These are phyloP conservation scores for Lasioglossum lativentre DNA, from an alignment of 2,888 invertebrate genomes.

Conservation along the genomic window DNA sequence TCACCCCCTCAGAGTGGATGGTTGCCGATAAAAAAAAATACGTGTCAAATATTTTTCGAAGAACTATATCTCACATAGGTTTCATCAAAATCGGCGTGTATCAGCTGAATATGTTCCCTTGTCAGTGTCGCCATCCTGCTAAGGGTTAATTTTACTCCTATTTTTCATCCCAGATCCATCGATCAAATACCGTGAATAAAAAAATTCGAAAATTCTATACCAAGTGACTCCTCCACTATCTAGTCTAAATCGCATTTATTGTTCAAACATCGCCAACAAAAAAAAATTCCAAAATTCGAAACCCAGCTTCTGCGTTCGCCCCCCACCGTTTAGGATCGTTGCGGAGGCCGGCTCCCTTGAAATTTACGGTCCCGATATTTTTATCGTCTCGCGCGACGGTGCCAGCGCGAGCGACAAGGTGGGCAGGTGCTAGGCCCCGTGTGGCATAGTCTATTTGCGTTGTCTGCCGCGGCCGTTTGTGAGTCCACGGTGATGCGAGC, in stretches of 20 bases:
- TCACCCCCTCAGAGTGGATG: too few species aligned
- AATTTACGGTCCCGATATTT: slow-evolving; percentile 57
- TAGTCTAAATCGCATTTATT: background rate
- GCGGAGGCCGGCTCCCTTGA: background rate
- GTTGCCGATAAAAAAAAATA: too few species aligned
- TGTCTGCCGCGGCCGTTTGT: slow-evolving; percentile 51
- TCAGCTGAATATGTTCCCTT: too few species aligned
- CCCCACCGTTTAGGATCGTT: background rate
- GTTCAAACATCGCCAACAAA: background rate
- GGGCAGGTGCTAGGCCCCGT: slow-evolving; percentile 80
- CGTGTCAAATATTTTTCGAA: too few species aligned
- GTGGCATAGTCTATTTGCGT: slow-evolving; percentile 80
- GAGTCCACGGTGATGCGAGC: slow-evolving; percentile 45
- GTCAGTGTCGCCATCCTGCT: too few species aligned
- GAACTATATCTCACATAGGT: too few species aligned
- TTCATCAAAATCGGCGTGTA: too few species aligned
- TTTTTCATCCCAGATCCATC: background rate
- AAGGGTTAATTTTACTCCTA: too few species aligned
- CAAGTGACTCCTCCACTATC: background rate
- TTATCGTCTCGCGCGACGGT: slow-evolving; percentile 51
- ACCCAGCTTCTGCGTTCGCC: background rate
- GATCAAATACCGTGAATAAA: too few species aligned
- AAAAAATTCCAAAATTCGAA: background rate
- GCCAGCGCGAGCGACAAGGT: slow-evolving; percentile 70
- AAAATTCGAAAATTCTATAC: background rate